Base-by-base conservation (phyloP, 2,888 invertebrate genomes). In the Scaeva pyrastri region DNA sequence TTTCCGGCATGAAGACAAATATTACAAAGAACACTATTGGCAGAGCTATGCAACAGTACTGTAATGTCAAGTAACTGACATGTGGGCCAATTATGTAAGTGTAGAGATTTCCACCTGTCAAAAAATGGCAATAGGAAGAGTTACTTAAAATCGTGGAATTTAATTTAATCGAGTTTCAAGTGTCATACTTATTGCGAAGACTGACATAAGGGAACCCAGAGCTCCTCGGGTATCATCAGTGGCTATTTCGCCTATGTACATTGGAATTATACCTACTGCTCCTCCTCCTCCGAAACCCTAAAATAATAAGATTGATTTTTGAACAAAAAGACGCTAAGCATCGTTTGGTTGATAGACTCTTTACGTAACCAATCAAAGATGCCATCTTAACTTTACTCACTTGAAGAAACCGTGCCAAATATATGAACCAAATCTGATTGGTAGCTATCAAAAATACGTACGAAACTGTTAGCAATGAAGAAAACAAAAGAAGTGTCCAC, bases 211-310 rank as follows among this genome's bases (percentile, higher is more conserved):
- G 0, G 97, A 96, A 1, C 97, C 97, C 0, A 97, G 93, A 0
- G 96, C 95, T 0, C 98, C 98, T 88, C 98, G 94, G 14, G 96
- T 94, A 31, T 96, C 95, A 82, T 96, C 95, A 88, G 96, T 96
- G 7, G 97, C 94, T 55, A 97, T 96, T 92, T 98, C 98, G 43
- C 97, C 96, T 82, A 97, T 94, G 92, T 98, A 98, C 94, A 97
- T 96, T 0, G 98, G 97, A 0, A 95, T 94, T 0, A 96, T 94
- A 0, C 96, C 95, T 92, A 95, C 95, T 8, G 95, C 93, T 89
- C 95, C 94, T 0, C 96, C 96, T 0, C 95, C 94, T 0, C 94
- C 94, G 0, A 95, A 89, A 52, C 97, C 97, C 91, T 89, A 16
- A 0, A 75, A 6, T n/a, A 21, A 31, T 31, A 31, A 50, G 23